phyloP scores from a whole-genome alignment of 1,140 invertebrate genomes.

The Antheraea pernyi region DNA sequence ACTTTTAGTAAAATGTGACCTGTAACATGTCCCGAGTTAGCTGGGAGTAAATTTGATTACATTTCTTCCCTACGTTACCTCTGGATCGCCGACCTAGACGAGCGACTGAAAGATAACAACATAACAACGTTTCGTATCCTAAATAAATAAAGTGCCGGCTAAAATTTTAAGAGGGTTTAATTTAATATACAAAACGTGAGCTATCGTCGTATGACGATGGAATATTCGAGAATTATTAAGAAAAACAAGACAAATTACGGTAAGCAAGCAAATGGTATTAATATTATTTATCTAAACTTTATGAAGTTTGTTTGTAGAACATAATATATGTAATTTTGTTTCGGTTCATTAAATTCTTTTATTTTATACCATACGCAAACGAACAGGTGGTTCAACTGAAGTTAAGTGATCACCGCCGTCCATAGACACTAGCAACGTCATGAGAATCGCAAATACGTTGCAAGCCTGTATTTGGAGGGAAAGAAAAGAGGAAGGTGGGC shows the following conservation, averaged over 20 bases:
- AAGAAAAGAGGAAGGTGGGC: too few relatives aligned
- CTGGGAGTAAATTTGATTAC: slow-evolving; percentile 13
- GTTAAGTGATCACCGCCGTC: too few relatives aligned
- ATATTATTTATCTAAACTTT: neutral
- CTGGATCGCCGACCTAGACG: neutral
- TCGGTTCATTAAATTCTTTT: too few relatives aligned
- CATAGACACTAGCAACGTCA: too few relatives aligned
- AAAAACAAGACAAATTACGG: neutral
- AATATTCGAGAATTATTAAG: slow-evolving; percentile 2
- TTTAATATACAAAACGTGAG: slow-evolving; percentile 31
- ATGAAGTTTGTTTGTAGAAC: too few relatives aligned
- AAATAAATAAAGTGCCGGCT: slow-evolving; percentile 32
- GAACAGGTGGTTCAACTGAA: too few relatives aligned
- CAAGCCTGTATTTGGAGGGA: too few relatives aligned
- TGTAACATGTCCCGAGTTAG: slow-evolving; percentile 13
- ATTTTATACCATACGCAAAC: too few relatives aligned
- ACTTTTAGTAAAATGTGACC: neutral
- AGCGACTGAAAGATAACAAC: slow-evolving; percentile 18
- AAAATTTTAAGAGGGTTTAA: slow-evolving; percentile 37
- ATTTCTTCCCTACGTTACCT: slow-evolving; percentile 11
- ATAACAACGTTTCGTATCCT: slow-evolving; percentile 25
- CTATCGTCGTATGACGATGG: slow-evolving; percentile 18
- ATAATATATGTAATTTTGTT: too few relatives aligned
- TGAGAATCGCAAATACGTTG: too few relatives aligned
- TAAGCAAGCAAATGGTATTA: neutral